Evolutionary conservation across 2,113 vertebrate species (phyloP), one percentile per base, ranked within the genome.

Genomic region (Atractosteus spatula): DNA sequence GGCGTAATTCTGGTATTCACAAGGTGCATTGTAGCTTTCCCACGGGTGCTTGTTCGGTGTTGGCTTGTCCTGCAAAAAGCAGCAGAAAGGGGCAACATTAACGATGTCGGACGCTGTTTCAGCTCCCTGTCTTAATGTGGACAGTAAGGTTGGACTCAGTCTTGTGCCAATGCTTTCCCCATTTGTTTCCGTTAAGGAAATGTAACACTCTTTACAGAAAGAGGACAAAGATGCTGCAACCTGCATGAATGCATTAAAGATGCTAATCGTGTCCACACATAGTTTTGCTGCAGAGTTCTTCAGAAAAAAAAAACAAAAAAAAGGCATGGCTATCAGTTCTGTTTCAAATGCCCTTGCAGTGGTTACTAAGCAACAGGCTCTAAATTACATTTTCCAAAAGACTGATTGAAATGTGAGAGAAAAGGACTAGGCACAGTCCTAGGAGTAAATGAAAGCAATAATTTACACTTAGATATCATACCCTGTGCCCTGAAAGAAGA

Each of bases 1-100:
- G 90, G 96, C 94, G 77, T 99, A 99, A 89, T 99, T 98, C 92
- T 94, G 97, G 88, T 99, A 99, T 86, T 99, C 97, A 79, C 95
- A 95, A 79, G 96, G 91, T 83, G 92, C 92, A 93, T 97, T 98
- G 93, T 96, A 99, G 93, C 86, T 96, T 87, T 99, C 97, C 97
- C 97, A 99, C 59, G 96, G 95, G 87, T 94, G 96, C 91, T 98
- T 98, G 92, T 90, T 96, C 70, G 93, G 85, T 83, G 94, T 93
- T 82, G 95, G 91, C 87, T 95, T 98, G 85, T 99, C 97, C 97
- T 99, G 91, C 82, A 77, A 80, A 90, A 70, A 82, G 81, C 79
- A 80, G 71, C 80, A 80, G 2, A 45, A 69, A 71, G 77, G 66
- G 74, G 51, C n/a, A 54, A 14, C 16, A 68, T 54, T 13, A 68